Evolutionary conservation across 2,797 vertebrate species (phyloP), one percentile per base, ranked within the genome.

Genomic region (Cyclopterus lumpus): DNA sequence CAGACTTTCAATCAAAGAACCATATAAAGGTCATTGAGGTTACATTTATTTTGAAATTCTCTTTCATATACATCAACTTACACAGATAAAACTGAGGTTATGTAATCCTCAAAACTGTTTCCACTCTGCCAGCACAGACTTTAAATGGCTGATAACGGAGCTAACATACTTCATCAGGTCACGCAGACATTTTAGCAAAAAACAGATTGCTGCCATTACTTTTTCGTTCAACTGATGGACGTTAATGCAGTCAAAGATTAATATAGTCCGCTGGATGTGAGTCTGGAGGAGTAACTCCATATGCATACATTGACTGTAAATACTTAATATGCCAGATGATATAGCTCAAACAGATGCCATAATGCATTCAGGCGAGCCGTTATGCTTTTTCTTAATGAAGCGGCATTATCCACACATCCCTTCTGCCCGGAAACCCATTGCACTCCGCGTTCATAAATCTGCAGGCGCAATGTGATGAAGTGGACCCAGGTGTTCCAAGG

Each of bases 401-500:
- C 89, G 71, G 76, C 73, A 76, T 91, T 88, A 90, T 79, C 90
- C 80, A 57, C 71, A 69, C 64, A 78, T 81, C 84, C 88, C 79
- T 83, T 80, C 88, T 83, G 83, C 84, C 81, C 48, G 14, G 67
- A 85, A n/a, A 73, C 66, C 77, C 71, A 64, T 44, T 73, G 86
- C 73, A 34, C 84, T 53, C 53, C 4, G 32, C 66, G 22, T 88
- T 75, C 87, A 93, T 92, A 93, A 94, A 95, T 91, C 90, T 90
- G 42, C 77, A 60, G 76, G 40, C 80, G 24, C 60, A 16, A 51
- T 68, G 85, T 94, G 92, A 95, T 94, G 89, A 91, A 95, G 92
- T 93, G 86, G 89, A 85, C 86, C 90, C 93, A 94, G 94, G 93
- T 95, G 94, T 89, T 91, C 75, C 80, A 54, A 58, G 85, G 76